A percentile compares a stretch with the other conserved stretches of the same genome.
phyloP scores from a whole-genome alignment of 2,113 vertebrate genomes.

The Serinus canaria region DNA sequence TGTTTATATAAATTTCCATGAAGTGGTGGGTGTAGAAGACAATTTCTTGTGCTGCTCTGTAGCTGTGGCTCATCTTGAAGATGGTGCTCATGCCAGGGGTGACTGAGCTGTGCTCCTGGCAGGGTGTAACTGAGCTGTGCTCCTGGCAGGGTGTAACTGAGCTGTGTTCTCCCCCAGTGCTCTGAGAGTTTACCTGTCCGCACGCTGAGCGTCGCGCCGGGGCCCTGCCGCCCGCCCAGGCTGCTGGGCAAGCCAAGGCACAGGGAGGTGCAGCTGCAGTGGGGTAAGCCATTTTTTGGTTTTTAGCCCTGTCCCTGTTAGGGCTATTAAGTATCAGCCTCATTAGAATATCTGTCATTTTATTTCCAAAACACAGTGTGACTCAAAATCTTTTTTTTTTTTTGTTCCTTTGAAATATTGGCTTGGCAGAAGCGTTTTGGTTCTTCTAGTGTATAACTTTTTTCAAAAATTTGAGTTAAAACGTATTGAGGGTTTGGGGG shows the following conservation, averaged over 20 bases:
- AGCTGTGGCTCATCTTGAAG: rapidly evolving
- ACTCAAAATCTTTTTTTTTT: neutral
- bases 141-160: neutral
- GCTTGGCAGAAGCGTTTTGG: neutral
- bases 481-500: neutral
- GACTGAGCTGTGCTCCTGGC: neutral
- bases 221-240: constrained; percentile 84
- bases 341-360: neutral
- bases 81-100: rapidly evolving
- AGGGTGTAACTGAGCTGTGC: neutral
- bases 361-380: neutral
- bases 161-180: constrained; percentile 72
- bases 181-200: constrained; percentile 87
- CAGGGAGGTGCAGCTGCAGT: constrained; percentile 92
- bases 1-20: neutral
- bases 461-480: neutral
- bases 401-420: neutral
- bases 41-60: neutral
- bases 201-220: constrained; percentile 88
- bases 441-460: neutral
- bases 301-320: neutral
- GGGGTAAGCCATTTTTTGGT: constrained; percentile 80
- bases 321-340: neutral
- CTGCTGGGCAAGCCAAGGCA: constrained; percentile 92
- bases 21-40: neutral